A percentile compares a stretch with the other conserved stretches of the same genome.
Conservation (phyloP, 1,140 invertebrate genomes). For the Palaemon carinicauda region DNA sequence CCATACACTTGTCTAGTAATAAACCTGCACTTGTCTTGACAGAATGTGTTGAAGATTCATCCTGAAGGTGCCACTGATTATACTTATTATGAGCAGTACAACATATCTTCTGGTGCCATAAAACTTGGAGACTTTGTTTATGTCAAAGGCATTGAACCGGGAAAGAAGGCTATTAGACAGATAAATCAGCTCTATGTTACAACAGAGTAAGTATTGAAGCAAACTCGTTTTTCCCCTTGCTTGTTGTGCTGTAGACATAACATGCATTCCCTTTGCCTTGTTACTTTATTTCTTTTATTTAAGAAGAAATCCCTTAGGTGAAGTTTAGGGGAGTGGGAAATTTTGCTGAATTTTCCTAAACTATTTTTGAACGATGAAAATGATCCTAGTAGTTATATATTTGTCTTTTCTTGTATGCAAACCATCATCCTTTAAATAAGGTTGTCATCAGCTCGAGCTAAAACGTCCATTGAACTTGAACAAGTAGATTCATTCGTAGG, state of each 20-base stretch:
- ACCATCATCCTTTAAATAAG: too few relatives aligned
- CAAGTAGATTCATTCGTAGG: too few relatives aligned
- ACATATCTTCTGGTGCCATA: slow-evolving; percentile 78
- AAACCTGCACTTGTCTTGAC: not conserved
- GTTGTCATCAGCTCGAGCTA: too few relatives aligned
- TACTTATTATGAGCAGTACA: slow-evolving; percentile 92
- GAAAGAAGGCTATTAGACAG: slow-evolving; percentile 88
- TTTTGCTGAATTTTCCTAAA: too few relatives aligned
- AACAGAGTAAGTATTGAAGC: slow-evolving; percentile 73
- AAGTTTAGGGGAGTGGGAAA: too few relatives aligned
- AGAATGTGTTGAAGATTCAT: slow-evolving; percentile 72
- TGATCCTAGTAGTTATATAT: too few relatives aligned
- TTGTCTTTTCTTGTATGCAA: too few relatives aligned
- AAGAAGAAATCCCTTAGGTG: not conserved
- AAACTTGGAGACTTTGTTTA: slow-evolving; percentile 95
- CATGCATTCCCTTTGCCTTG: not conserved
- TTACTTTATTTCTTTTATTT: not conserved
- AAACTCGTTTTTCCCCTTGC: not conserved
- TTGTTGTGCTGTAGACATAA: too few relatives aligned
- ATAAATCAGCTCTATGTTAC: slow-evolving; percentile 94
- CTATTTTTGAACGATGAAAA: too few relatives aligned
- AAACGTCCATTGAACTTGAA: too few relatives aligned
- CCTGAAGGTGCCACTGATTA: slow-evolving; percentile 73
- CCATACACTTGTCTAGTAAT: not conserved
- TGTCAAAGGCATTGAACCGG: slow-evolving; percentile 77